Base-by-base conservation (phyloP, 2,888 invertebrate species). In the Heliconius charithonia region DNA sequence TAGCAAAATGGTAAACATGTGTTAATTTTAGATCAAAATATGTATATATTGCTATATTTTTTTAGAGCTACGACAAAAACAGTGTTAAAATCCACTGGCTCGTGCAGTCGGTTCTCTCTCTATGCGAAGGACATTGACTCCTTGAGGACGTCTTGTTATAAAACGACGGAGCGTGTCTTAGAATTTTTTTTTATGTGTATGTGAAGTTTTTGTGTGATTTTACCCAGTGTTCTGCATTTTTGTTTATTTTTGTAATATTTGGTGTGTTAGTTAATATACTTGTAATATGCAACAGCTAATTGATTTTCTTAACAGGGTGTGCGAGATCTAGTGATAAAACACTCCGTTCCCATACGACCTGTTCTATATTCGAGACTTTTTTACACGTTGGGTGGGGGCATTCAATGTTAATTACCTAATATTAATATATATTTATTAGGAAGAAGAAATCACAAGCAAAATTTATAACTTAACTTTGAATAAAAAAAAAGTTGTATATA, bases 151-250 rank as follows among this genome's bases (percentile, higher is more conserved):
- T 74, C 78, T 69, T 62, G 72, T 78, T 59, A 65, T 29, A 75
- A 78, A 66, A 59, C 51, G 72, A 76, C 67, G 76, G 72, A 66
- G 45, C 79, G 76, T 79, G 79, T 72, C 76, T 79, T 67, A 69
- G 79, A 79, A 74, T 79, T 76, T 73, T 32, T 77, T 73, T 27
- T 41, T 27, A 13, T 25, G 4, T 71, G 22, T 29, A 16, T n/a
- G 27, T 16, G 19, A 71, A 25, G 27, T 29, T 37, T 72, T 32
- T 56, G 4, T 59, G 13, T 25, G 13, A 59, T 32, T 72, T n/a
- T 19, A 71, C 29, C 3, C 9, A 25, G 56, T 59, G 22, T 59
- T 56, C 29, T 56, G 16, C 9, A n/a, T 22, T 56, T 56, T 45
- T 56, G 29, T 27, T 27, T 27, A 6, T 56, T 59, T 29, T n/a